phyloP scores from a whole-genome alignment of 2,797 vertebrate genomes.

The Paguma larvata region DNA sequence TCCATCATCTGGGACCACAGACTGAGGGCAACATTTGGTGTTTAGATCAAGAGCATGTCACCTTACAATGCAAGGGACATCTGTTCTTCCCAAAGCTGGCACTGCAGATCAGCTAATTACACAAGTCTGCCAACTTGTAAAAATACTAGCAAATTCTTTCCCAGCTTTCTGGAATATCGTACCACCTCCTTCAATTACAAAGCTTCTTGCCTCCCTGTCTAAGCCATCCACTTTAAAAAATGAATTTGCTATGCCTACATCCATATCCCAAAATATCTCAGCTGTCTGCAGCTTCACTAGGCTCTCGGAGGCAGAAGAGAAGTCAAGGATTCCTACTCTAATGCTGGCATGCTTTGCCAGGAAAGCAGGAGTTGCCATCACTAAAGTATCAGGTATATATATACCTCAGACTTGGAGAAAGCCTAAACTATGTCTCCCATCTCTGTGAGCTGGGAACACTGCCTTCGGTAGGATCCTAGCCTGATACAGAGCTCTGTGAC shows the following conservation, averaged over 20 bases:
- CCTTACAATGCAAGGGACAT: constrained; percentile 75
- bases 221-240: constrained; percentile 47
- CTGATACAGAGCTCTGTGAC: background rate
- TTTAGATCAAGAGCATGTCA: constrained; percentile 67
- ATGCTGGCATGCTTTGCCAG: constrained; percentile 28
- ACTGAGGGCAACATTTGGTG: constrained; percentile 69
- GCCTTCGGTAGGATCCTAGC: background rate
- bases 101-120: constrained; percentile 65
- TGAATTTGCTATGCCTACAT: constrained; percentile 5
- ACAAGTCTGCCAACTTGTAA: constrained; percentile 73
- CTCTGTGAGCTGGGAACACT: background rate
- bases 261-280: background rate
- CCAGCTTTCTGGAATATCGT: constrained; percentile 59
- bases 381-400: background rate
- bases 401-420: background rate
- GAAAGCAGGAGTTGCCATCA: background rate
- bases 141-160: constrained; percentile 73
- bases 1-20: constrained; percentile 65
- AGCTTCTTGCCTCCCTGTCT: background rate
- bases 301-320: background rate
- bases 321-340: background rate
- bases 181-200: constrained; percentile 55
- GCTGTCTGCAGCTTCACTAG: background rate
- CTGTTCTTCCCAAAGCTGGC: constrained; percentile 74
- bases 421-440: background rate